Evolutionary conservation across 2,888 invertebrate genomes (phyloP).

Genomic region (Agonopterix subpropinquella): DNA sequence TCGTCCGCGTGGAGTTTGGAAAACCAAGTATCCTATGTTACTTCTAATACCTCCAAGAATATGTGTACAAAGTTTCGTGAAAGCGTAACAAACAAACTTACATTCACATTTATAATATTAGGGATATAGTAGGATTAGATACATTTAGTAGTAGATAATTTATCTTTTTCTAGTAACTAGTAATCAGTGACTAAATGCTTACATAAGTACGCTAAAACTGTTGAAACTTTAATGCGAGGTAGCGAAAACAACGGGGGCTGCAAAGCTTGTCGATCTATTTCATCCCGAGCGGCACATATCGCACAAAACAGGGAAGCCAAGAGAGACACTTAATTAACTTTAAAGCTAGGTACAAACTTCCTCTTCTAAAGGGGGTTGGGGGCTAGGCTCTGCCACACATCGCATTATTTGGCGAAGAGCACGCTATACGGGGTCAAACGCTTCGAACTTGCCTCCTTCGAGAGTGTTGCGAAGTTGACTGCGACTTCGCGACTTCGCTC

Average conservation of each 20-base stretch:
- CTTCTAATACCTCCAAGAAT: too few relatives aligned
- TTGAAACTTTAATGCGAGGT: slow-evolving; percentile 20
- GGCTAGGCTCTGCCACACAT: slow-evolving; percentile 30
- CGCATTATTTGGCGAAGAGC: slow-evolving; percentile 31
- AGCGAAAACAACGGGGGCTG: slow-evolving; percentile 16
- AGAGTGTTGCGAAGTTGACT: slow-evolving; percentile 46
- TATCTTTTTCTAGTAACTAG: too few relatives aligned
- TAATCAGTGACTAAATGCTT: too few relatives aligned
- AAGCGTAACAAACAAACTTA: too few relatives aligned
- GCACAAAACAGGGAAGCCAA: slow-evolving; percentile 37
- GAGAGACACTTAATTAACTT: slow-evolving; percentile 58
- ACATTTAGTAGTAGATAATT: too few relatives aligned
- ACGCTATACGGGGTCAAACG: slow-evolving; percentile 43
- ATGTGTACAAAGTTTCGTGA: too few relatives aligned
- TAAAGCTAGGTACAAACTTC: slow-evolving; percentile 54
- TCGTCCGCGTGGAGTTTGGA: too few relatives aligned
- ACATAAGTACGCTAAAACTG: slow-evolving; percentile 17
- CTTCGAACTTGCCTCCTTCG: slow-evolving; percentile 34
- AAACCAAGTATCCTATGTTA: too few relatives aligned
- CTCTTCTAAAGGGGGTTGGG: slow-evolving; percentile 16
- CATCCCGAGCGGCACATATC: slow-evolving; percentile 36
- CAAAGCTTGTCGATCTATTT: slow-evolving; percentile 36
- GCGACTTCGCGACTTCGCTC: slow-evolving; percentile 24
- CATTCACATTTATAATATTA: too few relatives aligned
- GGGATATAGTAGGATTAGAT: too few relatives aligned